phyloP scores from a whole-genome alignment of 2,113 vertebrate genomes.

The Vanacampus margaritifer region DNA sequence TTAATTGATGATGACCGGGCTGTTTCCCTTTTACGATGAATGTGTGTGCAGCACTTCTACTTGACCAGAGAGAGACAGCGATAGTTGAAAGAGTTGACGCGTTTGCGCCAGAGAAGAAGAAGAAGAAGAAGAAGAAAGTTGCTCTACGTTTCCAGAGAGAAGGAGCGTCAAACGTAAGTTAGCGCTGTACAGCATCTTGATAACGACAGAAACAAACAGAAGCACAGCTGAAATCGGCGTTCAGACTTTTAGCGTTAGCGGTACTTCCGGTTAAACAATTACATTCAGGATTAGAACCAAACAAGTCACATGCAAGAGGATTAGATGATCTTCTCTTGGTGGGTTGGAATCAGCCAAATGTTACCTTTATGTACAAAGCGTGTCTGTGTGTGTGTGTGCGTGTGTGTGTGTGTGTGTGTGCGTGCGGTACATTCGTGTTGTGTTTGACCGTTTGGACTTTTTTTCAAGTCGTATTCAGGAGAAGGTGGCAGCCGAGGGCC shows the following conservation, averaged over 20 bases:
- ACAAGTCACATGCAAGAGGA: slow-evolving; percentile 88
- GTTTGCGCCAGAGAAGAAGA: slow-evolving; percentile 67
- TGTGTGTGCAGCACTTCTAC: slow-evolving; percentile 72
- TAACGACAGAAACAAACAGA: slow-evolving; percentile 77
- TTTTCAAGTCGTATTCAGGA: slow-evolving; percentile 73
- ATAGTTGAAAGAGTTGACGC: slow-evolving; percentile 68
- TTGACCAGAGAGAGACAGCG: slow-evolving; percentile 72
- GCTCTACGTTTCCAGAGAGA: slow-evolving; percentile 8
- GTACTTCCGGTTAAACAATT: slow-evolving; percentile 79
- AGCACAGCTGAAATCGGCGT: slow-evolving; percentile 73
- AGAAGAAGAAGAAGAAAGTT: slow-evolving; percentile 64
- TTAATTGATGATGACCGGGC: slow-evolving; percentile 84
- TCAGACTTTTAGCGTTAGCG: slow-evolving; percentile 57
- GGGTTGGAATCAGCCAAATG: neutral
- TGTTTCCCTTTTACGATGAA: slow-evolving; percentile 82
- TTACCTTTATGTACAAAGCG: slow-evolving; percentile 30
- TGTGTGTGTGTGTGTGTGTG: neutral
- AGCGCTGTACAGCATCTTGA: slow-evolving; percentile 73
- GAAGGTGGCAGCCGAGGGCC: slow-evolving; percentile 54
- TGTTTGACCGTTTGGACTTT: slow-evolving; percentile 41
- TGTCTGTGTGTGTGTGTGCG: neutral
- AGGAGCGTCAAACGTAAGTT: slow-evolving; percentile 40
- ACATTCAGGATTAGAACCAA: slow-evolving; percentile 83
- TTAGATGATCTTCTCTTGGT: slow-evolving; percentile 65
- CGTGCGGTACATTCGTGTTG: slow-evolving; percentile 17